Percentiles rank a stretch among this genome's conserved stretches.
These are phyloP conservation scores for Eubasilissa splendida DNA, from an alignment of 2,888 invertebrate species.

Conservation along the genomic window DNA sequence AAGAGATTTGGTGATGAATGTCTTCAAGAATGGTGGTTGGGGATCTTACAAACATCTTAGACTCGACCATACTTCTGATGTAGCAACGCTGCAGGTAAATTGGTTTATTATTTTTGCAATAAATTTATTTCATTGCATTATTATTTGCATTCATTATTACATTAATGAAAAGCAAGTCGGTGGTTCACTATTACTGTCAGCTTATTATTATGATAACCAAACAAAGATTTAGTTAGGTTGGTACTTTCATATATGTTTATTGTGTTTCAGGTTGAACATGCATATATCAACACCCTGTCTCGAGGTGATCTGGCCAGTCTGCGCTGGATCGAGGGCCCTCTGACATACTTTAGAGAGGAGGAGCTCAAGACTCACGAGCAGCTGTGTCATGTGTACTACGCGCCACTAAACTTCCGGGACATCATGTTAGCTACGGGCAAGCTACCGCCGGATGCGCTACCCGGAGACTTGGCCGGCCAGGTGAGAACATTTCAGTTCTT, in stretches of 20 bases:
- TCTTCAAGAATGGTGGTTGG: constrained; percentile 86
- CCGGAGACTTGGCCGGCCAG: constrained; percentile 86
- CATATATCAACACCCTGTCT: constrained; percentile 93
- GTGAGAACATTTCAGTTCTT: constrained; percentile 58
- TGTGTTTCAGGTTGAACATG: constrained; percentile 85
- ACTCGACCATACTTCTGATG: constrained; percentile 70
- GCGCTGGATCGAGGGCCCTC: constrained; percentile 93
- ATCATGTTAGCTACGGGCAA: constrained; percentile 98
- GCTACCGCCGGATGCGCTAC: constrained; percentile 96
- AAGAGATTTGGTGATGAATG: constrained; percentile 89
- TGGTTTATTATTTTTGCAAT: too few relatives aligned
- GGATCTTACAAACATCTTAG: constrained; percentile 89
- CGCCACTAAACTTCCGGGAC: constrained; percentile 97
- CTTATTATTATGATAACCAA: too few relatives aligned
- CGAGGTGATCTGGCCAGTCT: constrained; percentile 95
- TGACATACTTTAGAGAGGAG: constrained; percentile 71
- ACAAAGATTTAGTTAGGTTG: background rate
- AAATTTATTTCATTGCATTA: too few relatives aligned
- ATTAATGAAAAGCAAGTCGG: too few relatives aligned
- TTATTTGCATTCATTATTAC: too few relatives aligned
- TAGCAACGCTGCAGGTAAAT: constrained; percentile 63
- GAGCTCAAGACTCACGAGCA: constrained; percentile 72
- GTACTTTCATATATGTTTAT: background rate
- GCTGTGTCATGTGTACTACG: constrained; percentile 91
- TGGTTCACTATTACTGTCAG: too few relatives aligned